Conservation (phyloP, 2,888 invertebrate genomes). For the Synanthedon andrenaeformis region DNA sequence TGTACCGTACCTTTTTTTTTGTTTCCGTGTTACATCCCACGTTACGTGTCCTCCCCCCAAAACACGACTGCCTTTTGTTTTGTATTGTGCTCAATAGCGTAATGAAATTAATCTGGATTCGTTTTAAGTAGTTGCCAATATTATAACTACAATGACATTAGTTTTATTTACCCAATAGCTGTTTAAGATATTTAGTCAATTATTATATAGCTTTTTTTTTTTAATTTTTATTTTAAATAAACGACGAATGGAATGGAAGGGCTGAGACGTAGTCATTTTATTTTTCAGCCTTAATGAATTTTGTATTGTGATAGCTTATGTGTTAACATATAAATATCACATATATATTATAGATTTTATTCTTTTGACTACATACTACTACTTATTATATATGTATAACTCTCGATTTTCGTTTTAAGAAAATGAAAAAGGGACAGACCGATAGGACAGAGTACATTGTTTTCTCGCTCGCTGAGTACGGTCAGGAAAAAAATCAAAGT, state of each 20-base stretch:
- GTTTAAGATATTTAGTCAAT: conserved; percentile 69
- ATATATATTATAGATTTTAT: background rate
- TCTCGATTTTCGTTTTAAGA: background rate
- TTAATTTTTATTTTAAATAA: conserved; percentile 16
- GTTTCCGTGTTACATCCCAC: background rate
- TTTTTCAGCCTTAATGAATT: conserved; percentile 24
- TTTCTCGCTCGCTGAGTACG: no score
- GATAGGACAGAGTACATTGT: background rate
- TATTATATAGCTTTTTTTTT: conserved; percentile 58
- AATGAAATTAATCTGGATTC: conserved; percentile 15
- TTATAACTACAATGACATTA: conserved; percentile 37
- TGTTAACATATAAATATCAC: background rate
- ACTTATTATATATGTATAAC: background rate
- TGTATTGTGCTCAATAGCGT: conserved; percentile 63
- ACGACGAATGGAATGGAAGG: conserved; percentile 28
- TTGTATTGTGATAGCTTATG: conserved; percentile 35
- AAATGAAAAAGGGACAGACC: background rate
- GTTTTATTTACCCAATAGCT: conserved; percentile 46
- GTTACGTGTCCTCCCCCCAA: background rate
- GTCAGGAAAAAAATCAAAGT: no score
- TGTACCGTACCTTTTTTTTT: no score
- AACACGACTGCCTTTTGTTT: conserved; percentile 54
- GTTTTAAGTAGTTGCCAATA: conserved; percentile 2
- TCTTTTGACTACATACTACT: background rate
- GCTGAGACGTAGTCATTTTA: conserved; percentile 40